Percentiles rank a stretch among this genome's conserved stretches.
phyloP scores from a whole-genome alignment of 2,888 invertebrate genomes.

The Hirtodrosophila confusa region DNA sequence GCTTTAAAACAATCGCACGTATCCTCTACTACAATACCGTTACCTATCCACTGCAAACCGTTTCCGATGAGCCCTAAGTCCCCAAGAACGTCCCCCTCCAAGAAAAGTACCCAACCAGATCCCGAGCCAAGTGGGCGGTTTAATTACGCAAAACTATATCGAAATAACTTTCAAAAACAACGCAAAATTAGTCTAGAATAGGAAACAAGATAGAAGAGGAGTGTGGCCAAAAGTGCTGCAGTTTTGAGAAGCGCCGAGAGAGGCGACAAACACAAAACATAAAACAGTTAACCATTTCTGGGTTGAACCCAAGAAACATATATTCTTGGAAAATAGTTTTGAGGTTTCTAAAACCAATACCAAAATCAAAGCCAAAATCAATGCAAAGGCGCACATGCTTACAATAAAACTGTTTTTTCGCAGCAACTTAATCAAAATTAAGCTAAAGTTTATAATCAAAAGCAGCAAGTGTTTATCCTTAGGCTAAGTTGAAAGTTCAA shows the following conservation, averaged over 20 bases:
- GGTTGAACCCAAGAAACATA: conserved; percentile 35
- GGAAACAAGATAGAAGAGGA: conserved; percentile 25
- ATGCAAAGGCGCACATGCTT: conserved; percentile 52
- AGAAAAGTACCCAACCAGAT: conserved; percentile 22
- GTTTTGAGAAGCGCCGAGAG: conserved; percentile 38
- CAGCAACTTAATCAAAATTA: conserved; percentile 55
- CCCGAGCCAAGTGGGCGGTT: conserved; percentile 67
- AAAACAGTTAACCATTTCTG: conserved; percentile 25
- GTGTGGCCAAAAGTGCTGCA: conserved; percentile 29
- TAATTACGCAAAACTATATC: conserved; percentile 53
- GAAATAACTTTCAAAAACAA: conserved; percentile 71
- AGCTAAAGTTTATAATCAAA: conserved; percentile 25
- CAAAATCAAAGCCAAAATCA: conserved; percentile 24
- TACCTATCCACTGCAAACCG: conserved; percentile 80
- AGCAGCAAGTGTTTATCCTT: conserved; percentile 15
- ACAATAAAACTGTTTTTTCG: conserved; percentile 45
- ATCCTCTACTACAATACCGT: conserved; percentile 83
- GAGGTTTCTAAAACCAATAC: conserved; percentile 66
- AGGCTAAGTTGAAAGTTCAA: conserved; percentile 50
- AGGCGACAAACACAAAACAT: conserved; percentile 28
- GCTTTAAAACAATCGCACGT: conserved; percentile 83
- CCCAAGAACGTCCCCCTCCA: conserved; percentile 28
- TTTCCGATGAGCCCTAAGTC: conserved; percentile 76
- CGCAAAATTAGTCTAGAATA: conserved; percentile 37
- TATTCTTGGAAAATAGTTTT: conserved; percentile 67